Base-by-base conservation (phyloP, 2,797 vertebrate genomes). In the Toxotes lorentzi region DNA sequence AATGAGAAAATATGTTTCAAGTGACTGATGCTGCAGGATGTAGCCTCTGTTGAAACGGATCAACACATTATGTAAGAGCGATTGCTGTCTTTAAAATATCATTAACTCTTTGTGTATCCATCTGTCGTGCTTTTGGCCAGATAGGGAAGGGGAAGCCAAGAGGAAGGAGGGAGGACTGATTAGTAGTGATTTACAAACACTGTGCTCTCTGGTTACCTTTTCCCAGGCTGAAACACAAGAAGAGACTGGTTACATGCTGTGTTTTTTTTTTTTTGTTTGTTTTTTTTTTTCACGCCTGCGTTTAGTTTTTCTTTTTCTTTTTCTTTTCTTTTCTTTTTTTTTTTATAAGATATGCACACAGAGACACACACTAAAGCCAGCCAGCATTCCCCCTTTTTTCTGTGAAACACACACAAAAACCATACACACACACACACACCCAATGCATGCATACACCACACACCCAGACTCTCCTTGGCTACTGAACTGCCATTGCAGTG, bases 401-500 rank as follows among this genome's bases (percentile, higher is more conserved):
- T 71, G 50, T 24, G 13, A 48, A 24, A 56, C 56, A 62, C 27
- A 56, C 77, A 35, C 79, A 73, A 66, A 58, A 45, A 76, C 74
- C 59, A 64, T 73, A 76, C 12, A 59, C 74, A 64, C 43, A 32
- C 43, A 61, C 68, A 35, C 76, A 81, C 81, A 50, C 72, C 82
- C 85, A 83, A 81, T 59, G 64, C 82, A 83, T 82, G 76, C 82
- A 67, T 80, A 86, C 77, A 75, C 38, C 38, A 35, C 86, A 89
- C 88, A 86, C 87, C 86, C 90, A 76, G 70, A 72, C 82, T 90
- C 89, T 94, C 91, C 87, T 85, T 93, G 88, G 85, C 87, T 88
- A 93, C 92, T 91, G 70, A 92, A 92, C 92, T 95, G 88, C 93
- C 91, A 83, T 88, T 90, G 90, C 84, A 89, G 86, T 94, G 93